These are phyloP conservation scores for Perizoma flavofasciatum DNA, from an alignment of 2,888 invertebrate genomes.

Conservation along the genomic window DNA sequence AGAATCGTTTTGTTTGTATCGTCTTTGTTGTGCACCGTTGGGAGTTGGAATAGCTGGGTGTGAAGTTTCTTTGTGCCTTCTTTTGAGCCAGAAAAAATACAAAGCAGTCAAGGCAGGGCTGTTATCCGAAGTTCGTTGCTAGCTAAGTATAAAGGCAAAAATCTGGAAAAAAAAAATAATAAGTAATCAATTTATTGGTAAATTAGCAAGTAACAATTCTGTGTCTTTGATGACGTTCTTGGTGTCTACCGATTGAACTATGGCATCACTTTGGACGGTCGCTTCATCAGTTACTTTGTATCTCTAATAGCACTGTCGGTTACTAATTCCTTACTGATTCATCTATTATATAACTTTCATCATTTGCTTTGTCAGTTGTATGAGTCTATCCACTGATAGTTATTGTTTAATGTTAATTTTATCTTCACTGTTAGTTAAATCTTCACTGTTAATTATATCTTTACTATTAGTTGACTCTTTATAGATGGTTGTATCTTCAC, in stretches of 20 bases:
- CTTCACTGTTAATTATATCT: too few species aligned
- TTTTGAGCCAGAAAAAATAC: constrained; percentile 20
- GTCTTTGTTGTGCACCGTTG: constrained; percentile 25
- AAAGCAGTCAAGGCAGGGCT: background rate
- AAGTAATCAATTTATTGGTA: too few species aligned
- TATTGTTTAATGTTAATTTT: background rate
- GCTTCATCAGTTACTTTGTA: background rate
- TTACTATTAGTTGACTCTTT: too few species aligned
- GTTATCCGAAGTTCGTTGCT: too few species aligned
- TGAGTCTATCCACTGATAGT: background rate
- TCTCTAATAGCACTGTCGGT: background rate
- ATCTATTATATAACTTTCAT: background rate
- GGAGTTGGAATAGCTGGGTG: constrained; percentile 22
- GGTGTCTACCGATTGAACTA: background rate
- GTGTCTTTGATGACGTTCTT: too few species aligned
- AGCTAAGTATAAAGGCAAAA: too few species aligned
- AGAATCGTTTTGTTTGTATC: constrained; percentile 24
- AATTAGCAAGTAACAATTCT: too few species aligned
- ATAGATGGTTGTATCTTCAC: too few species aligned
- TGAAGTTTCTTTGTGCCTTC: constrained; percentile 28
- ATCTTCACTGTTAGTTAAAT: too few species aligned
- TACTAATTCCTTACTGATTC: background rate
- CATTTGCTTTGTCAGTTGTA: background rate
- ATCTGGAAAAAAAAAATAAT: too few species aligned
- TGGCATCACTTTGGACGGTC: background rate